A percentile compares a stretch with the other conserved stretches of the same genome.
phyloP scores from a whole-genome alignment of 2,113 vertebrate species.

The Eupsittula cactorum region DNA sequence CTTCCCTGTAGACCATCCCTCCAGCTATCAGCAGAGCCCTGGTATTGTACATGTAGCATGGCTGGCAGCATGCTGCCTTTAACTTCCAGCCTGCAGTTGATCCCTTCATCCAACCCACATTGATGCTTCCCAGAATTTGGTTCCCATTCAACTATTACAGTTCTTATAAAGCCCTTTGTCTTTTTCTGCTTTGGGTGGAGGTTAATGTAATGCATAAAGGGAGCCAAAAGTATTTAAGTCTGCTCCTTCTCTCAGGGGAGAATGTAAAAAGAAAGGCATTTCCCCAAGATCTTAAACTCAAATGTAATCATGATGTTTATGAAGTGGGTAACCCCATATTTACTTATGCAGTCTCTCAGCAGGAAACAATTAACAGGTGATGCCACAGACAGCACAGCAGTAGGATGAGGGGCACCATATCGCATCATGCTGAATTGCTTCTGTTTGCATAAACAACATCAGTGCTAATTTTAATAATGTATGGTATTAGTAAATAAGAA shows the following conservation, averaged over 20 bases:
- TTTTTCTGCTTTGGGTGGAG: neutral
- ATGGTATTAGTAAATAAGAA: neutral
- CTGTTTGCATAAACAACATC: neutral
- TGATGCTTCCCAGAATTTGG: neutral
- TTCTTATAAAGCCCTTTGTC: neutral
- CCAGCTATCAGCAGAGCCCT: neutral
- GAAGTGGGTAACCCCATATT: neutral
- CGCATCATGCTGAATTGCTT: neutral
- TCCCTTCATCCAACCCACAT: neutral
- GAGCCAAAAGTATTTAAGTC: neutral
- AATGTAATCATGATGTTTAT: neutral
- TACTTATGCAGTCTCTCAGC: neutral
- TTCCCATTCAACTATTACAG: neutral
- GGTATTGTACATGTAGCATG: neutral
- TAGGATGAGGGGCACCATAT: neutral
- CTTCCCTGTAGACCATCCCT: neutral
- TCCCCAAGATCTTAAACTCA: neutral
- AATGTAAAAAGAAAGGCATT: neutral
- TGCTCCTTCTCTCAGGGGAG: neutral
- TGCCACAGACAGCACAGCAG: neutral
- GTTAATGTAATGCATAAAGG: neutral
- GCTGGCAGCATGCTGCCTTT: neutral
- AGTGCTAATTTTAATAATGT: neutral
- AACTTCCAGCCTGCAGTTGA: neutral
- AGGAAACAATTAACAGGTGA: neutral